phyloP scores from a whole-genome alignment of 2,888 invertebrate species.

The Drosophila greeni region DNA sequence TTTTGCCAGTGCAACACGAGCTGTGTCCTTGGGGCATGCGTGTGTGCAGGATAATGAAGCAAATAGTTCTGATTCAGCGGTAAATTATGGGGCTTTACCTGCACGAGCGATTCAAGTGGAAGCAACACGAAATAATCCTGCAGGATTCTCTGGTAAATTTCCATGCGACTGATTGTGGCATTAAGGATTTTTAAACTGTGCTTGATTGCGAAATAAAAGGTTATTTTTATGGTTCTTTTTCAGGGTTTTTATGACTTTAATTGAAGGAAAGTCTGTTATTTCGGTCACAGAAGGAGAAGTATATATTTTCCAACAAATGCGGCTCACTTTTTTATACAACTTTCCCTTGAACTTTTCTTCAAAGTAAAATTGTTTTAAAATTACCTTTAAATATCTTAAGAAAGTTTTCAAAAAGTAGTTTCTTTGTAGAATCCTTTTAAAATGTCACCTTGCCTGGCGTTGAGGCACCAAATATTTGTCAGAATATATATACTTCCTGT shows the following conservation, averaged over 20 bases:
- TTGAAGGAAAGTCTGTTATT: too few species aligned
- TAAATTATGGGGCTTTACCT: slow-evolving; percentile 19
- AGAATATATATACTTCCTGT: slow-evolving; percentile 31
- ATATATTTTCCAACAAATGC: background rate
- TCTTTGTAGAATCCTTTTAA: background rate
- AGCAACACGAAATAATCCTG: background rate
- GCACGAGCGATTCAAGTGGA: slow-evolving; percentile 4
- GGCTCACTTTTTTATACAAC: background rate
- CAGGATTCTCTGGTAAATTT: slow-evolving; percentile 1
- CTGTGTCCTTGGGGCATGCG: slow-evolving; percentile 18
- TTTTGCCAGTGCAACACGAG: slow-evolving; percentile 19
- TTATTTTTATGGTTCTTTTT: background rate
- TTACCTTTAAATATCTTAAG: background rate
- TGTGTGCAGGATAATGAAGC: slow-evolving; percentile 30
- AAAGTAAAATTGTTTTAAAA: background rate
- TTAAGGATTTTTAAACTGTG: background rate
- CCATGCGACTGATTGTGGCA: background rate
- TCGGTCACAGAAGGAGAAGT: background rate
- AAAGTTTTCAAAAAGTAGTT: background rate
- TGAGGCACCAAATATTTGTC: slow-evolving; percentile 50
- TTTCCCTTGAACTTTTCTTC: background rate
- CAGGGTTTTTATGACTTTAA: background rate
- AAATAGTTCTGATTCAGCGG: slow-evolving; percentile 19
- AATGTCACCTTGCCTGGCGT: background rate
- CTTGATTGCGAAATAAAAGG: background rate